Evolutionary conservation across 2,113 vertebrate species (phyloP).

Genomic region (Crypturellus undulatus): DNA sequence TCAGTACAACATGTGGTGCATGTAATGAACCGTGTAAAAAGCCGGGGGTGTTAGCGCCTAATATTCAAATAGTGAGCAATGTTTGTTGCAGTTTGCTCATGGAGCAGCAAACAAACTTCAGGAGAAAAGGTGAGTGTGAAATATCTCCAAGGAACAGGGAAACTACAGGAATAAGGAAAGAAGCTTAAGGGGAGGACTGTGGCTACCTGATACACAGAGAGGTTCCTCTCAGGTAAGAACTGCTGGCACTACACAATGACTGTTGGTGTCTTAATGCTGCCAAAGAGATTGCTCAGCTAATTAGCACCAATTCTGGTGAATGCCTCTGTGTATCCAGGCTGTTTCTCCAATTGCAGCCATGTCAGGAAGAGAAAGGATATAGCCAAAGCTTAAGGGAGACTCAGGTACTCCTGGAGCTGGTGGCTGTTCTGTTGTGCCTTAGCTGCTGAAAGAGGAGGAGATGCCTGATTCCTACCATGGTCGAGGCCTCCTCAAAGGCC

Average conservation of each 20-base stretch:
- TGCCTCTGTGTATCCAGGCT: neutral
- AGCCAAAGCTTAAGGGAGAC: neutral
- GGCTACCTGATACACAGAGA: neutral
- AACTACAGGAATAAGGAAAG: neutral
- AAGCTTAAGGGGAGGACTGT: neutral
- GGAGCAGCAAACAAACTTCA: neutral
- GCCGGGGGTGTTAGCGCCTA: neutral
- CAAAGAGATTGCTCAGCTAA: neutral
- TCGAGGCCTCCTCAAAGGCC: neutral
- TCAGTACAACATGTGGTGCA: neutral
- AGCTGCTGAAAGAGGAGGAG: neutral
- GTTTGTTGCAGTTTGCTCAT: neutral
- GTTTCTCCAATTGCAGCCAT: neutral
- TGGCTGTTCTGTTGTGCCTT: neutral
- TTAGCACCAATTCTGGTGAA: neutral
- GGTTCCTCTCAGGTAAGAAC: neutral
- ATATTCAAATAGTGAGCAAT: neutral
- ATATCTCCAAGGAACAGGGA: neutral
- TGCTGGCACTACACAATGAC: neutral
- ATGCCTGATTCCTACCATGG: neutral
- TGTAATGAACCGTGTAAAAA: neutral
- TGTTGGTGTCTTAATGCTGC: neutral
- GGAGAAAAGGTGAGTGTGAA: neutral
- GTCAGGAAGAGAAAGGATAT: neutral
- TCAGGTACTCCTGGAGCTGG: neutral